Evolutionary conservation across 2,888 invertebrate species (phyloP), one percentile per base, ranked within the genome.

Genomic region (Cheiracanthium punctorium): DNA sequence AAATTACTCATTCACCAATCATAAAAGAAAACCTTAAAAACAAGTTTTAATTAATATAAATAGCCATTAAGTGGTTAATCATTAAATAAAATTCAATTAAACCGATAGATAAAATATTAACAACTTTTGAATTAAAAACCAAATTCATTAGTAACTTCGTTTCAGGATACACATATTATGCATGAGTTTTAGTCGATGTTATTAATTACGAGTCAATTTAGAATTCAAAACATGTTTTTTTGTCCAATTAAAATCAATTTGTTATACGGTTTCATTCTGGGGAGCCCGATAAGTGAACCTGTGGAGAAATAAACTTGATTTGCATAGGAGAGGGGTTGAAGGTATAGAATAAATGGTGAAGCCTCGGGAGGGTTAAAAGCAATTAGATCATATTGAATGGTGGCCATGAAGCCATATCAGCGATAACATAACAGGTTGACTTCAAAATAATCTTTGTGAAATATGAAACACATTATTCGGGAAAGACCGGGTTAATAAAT

Each of bases 301-400:
- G 58, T 24, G 4, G 24, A 58, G 20, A 58, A 20, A 58, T 58
- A 58, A 58, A 67, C n/a, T 67, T 30, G 14, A 67, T 67, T 67
- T 67, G 67, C 32, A 67, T 17, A n/a, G n/a, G 67, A 64, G 58
- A 74, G 64, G 58, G 58, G 48, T 20, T 32, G 58, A 58, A 64
- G 24, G 30, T 58, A n/a, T n/a, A 33, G 32, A 74, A 74, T 33
- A 32, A 37, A 24, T 24, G 37, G 24, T 33, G 64, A 64, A 74
- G 37, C 64, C 64, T 28, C n/a, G 7, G 28, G 58, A 73, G 58
- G 33, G 20, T 37, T 17, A 33, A 37, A 64, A 74, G 58, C 58
- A 74, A 74, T 74, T 74, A 64, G 74, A 37, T 37, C 33, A 24
- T 20, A 64, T 64, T 74, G 33, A 74, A 37, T 28, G 58, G 28